phyloP scores from a whole-genome alignment of 2,797 vertebrate genomes.

The Danio kyathit region DNA sequence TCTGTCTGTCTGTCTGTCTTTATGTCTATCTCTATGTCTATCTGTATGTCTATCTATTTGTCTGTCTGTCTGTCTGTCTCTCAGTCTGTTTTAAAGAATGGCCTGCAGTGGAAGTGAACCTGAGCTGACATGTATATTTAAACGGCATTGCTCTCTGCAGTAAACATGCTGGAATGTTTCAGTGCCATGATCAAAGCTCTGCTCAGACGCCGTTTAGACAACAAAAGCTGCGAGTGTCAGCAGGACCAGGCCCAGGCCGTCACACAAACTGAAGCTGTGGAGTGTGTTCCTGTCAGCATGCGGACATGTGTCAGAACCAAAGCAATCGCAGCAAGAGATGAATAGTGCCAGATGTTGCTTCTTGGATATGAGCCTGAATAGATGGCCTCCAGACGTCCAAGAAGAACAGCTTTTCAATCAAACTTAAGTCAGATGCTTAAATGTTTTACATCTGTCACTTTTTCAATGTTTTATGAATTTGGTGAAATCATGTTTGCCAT shows the following conservation, averaged over 20 bases:
- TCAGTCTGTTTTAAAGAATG: background rate
- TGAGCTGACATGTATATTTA: slow-evolving; percentile 51
- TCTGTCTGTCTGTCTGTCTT: background rate
- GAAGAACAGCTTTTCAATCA: slow-evolving; percentile 35
- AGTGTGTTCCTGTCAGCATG: slow-evolving; percentile 61
- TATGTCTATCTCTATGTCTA: background rate
- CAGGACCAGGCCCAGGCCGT: slow-evolving; percentile 47
- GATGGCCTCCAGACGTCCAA: slow-evolving; percentile 50
- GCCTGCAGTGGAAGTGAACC: slow-evolving; percentile 2
- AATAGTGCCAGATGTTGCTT: slow-evolving; percentile 64
- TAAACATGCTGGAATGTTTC: slow-evolving; percentile 76
- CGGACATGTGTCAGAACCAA: slow-evolving; percentile 61
- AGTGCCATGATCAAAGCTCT: slow-evolving; percentile 65
- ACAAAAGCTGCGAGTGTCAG: slow-evolving; percentile 57
- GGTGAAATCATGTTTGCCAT: slow-evolving; percentile 25
- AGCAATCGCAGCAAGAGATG: slow-evolving; percentile 52
- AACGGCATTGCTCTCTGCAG: slow-evolving; percentile 62
- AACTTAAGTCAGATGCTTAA: slow-evolving; percentile 7
- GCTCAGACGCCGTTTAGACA: slow-evolving; percentile 60
- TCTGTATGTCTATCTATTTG: too few species aligned
- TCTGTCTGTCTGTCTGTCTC: too few species aligned
- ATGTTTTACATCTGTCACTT: slow-evolving; percentile 34
- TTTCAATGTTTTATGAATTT: background rate
- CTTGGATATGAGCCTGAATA: slow-evolving; percentile 40
- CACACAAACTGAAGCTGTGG: slow-evolving; percentile 55